These are phyloP conservation scores for Anguilla pacifica DNA, from an alignment of 2,797 vertebrate species.

Conservation along the genomic window DNA sequence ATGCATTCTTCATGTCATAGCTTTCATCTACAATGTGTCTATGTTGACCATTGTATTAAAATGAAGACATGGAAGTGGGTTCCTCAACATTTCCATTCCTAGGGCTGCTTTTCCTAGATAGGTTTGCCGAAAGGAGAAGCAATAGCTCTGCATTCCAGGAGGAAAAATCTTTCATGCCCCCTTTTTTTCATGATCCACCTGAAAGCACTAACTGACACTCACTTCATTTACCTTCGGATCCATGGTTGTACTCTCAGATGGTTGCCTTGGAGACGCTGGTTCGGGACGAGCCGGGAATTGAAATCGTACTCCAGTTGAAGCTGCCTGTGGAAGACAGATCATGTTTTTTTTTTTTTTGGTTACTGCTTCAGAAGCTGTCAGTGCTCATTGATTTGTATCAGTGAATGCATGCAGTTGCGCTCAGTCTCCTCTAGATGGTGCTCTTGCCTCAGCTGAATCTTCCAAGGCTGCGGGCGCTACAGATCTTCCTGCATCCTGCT, in stretches of 20 bases:
- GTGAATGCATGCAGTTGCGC: background rate
- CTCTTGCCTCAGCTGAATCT: slow-evolving; percentile 8
- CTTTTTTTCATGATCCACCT: background rate
- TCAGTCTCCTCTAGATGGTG: slow-evolving; percentile 42
- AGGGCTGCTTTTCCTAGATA: background rate
- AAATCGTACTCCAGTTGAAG: background rate
- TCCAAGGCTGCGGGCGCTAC: background rate
- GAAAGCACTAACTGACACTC: slow-evolving; percentile 2
- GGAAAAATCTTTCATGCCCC: background rate
- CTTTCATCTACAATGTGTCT: background rate
- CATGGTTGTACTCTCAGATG: slow-evolving; percentile 55
- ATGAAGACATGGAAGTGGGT: background rate
- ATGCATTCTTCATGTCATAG: background rate
- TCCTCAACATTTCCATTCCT: background rate
- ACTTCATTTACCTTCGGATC: slow-evolving; percentile 70
- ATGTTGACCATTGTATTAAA: background rate
- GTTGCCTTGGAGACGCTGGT: slow-evolving; percentile 21
- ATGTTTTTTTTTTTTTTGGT: background rate
- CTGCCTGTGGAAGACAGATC: slow-evolving; percentile 13
- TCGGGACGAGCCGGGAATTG: background rate
- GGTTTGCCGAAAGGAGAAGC: background rate
- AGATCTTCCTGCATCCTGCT: background rate
- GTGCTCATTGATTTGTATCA: background rate
- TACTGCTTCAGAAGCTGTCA: background rate
- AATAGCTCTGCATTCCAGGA: background rate